A percentile compares a stretch with the other conserved stretches of the same genome.
phyloP scores from a whole-genome alignment of 1,140 invertebrate genomes.

The Tetragonula clypearis region DNA sequence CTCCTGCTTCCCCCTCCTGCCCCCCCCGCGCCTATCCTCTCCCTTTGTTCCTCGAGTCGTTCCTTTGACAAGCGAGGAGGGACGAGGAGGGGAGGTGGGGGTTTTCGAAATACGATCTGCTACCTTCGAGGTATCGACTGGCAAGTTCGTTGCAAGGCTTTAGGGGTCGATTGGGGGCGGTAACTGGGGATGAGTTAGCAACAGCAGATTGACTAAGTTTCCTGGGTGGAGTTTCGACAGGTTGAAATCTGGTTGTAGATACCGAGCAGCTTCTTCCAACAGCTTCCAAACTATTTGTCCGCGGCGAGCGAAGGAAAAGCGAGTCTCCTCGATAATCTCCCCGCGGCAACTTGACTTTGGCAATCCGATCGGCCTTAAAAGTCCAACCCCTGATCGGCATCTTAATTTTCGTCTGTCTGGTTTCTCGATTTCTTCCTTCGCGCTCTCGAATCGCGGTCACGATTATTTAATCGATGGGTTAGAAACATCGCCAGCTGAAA shows the following conservation, averaged over 20 bases:
- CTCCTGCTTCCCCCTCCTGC: not conserved
- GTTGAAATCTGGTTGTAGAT: slow-evolving; percentile 75
- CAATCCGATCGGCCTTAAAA: slow-evolving; percentile 39
- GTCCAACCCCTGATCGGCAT: not conserved
- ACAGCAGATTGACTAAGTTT: slow-evolving; percentile 79
- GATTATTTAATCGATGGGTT: not conserved
- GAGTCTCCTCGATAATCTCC: not conserved
- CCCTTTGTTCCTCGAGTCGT: slow-evolving; percentile 49
- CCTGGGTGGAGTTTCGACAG: slow-evolving; percentile 73
- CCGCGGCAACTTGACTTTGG: slow-evolving; percentile 22
- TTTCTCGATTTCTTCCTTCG: not conserved
- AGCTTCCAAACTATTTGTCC: slow-evolving; percentile 66
- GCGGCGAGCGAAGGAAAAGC: slow-evolving; percentile 26
- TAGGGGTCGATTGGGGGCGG: slow-evolving; percentile 66
- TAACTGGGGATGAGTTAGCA: slow-evolving; percentile 65
- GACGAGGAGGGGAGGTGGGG: not conserved
- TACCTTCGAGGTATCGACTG: slow-evolving; percentile 70
- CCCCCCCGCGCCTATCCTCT: not conserved
- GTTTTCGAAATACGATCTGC: slow-evolving; percentile 67
- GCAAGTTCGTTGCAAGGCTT: slow-evolving; percentile 70
- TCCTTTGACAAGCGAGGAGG: slow-evolving; percentile 35
- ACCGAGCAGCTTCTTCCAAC: slow-evolving; percentile 62
- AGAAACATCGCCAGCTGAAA: not conserved
- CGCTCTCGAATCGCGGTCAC: too few relatives aligned
- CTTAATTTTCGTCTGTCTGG: slow-evolving; percentile 25